Evolutionary conservation across 2,113 vertebrate species (phyloP), one percentile per base, ranked within the genome.

Genomic region (Cyprinodon brontotheroides): DNA sequence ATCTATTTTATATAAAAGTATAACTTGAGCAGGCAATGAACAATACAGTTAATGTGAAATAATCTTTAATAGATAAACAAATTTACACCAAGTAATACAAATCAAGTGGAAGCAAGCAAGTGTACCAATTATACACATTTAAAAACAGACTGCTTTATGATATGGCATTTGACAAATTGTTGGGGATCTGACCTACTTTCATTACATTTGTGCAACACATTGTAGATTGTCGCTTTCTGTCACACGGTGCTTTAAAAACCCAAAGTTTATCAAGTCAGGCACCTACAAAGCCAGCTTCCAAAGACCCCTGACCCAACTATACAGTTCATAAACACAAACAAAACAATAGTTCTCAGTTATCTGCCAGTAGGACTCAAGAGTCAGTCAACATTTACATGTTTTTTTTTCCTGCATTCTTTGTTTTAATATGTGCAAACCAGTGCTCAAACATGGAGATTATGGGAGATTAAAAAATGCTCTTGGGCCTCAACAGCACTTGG

Each of bases 11-110:
- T 45, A 12, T 5, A 43, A 45, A 3, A 14, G 38, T 4, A 43
- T 13, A 5, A 4, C 60, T 14, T 36, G 4, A 37, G 59, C 22
- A 45, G 14, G 13, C 48, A 11, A 29, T 14, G n/a, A 17, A 63
- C 4, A 71, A 73, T 61, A 75, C 36, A 72, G n/a, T 48, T 81
- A 85, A 87, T 92, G 96, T 94, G 92, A 94, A 96, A 96, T 96
- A 95, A 95, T 95, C 93, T 96, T 95, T 96, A 95, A 96, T 98
- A 94, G 92, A 94, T 95, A 92, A 94, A 93, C 93, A 95, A 93
- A 95, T 93, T 95, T 96, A 96, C 94, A 95, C 90, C 94, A 95
- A 93, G 94, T 91, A 95, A 94, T 94, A 96, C 92, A 95, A 95
- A 92, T 94, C 93, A 89, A 91, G 92, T 84, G 92, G 89, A 94